Evolutionary conservation across 53 echinoderm and acorn worm species (phyloP).

Genomic region (Hippasteria phrygiana): DNA sequence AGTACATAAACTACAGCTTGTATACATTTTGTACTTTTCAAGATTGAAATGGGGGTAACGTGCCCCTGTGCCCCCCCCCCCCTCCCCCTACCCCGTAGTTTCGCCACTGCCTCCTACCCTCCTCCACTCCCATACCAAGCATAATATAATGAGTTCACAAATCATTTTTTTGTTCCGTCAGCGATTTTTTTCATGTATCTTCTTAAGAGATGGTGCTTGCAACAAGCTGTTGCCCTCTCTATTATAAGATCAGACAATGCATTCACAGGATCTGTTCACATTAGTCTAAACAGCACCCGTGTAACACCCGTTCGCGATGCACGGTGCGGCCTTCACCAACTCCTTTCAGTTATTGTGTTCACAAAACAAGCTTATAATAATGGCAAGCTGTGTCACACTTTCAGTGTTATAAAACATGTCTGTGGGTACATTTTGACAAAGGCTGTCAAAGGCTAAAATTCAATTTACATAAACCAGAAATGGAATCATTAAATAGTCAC

Average conservation of each 20-base stretch:
- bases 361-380: background rate
- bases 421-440: background rate
- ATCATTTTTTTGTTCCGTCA: background rate
- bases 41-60: too few relatives aligned
- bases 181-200: background rate
- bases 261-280: background rate
- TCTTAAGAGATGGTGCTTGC: background rate
- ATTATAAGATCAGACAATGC: background rate
- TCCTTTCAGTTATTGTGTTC: background rate
- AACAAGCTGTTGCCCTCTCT: background rate
- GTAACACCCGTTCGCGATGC: background rate
- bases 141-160: too few relatives aligned
- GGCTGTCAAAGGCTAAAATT: too few relatives aligned
- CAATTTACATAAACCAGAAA: conserved; percentile 13
- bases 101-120: too few relatives aligned
- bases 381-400: background rate
- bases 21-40: too few relatives aligned
- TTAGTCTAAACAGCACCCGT: background rate
- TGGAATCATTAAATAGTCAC: background rate
- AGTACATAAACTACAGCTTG: too few relatives aligned
- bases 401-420: background rate
- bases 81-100: too few relatives aligned
- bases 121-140: too few relatives aligned
- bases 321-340: background rate
- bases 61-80: too few relatives aligned